Evolutionary conservation across 2,797 vertebrate species (phyloP).

Genomic region (Alauda arvensis): DNA sequence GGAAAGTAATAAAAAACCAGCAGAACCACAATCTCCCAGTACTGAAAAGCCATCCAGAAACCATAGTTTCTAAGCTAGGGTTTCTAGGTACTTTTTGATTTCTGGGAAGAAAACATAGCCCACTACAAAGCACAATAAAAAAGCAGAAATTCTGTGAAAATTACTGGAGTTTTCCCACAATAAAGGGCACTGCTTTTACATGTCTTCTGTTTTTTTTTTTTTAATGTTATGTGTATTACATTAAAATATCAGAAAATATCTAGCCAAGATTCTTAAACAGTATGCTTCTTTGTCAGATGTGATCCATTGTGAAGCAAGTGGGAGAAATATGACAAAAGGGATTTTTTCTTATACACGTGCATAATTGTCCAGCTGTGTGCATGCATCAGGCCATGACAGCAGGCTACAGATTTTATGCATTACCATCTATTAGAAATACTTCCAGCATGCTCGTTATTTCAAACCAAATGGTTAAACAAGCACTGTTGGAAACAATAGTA

Average conservation of each 20-base stretch:
- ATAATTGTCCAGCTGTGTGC: not conserved
- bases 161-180: not conserved
- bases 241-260: not conserved
- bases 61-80: not conserved
- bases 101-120: not conserved
- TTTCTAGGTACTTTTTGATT: slow-evolving; percentile 14
- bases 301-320: slow-evolving; percentile 20
- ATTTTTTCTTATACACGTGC: not conserved
- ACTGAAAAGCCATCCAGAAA: slow-evolving; percentile 12
- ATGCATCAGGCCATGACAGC: slow-evolving; percentile 21
- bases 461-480: slow-evolving; percentile 9
- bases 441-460: slow-evolving; percentile 27
- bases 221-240: not conserved
- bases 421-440: not conserved
- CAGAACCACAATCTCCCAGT: slow-evolving; percentile 54
- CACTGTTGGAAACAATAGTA: not conserved
- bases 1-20: slow-evolving; percentile 51
- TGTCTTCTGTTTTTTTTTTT: not conserved
- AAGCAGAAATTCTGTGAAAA: not conserved
- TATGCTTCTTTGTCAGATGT: slow-evolving; percentile 22
- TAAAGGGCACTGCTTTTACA: not conserved
- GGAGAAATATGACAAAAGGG: not conserved
- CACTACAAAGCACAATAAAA: slow-evolving; percentile 1
- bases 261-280: not conserved
- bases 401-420: slow-evolving; percentile 17